A percentile compares a stretch with the other conserved stretches of the same genome.
Conservation (phyloP, 2,797 vertebrate genomes). For the Eleutherodactylus coqui region DNA sequence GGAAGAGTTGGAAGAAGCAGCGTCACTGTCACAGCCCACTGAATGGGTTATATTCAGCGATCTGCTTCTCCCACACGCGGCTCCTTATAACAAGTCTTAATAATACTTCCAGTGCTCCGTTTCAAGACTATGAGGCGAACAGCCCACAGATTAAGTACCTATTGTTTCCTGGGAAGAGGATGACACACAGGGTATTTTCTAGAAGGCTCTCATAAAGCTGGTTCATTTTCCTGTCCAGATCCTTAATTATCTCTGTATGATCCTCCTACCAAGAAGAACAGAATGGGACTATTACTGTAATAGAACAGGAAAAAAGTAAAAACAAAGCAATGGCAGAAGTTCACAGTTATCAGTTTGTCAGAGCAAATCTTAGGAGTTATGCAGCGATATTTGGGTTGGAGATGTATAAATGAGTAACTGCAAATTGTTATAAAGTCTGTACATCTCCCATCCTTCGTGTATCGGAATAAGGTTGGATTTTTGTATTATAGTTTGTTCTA, state of each 20-base stretch:
- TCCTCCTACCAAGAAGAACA: slow-evolving; percentile 67
- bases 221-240: slow-evolving; percentile 77
- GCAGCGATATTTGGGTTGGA: neutral
- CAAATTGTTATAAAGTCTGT: neutral
- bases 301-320: neutral
- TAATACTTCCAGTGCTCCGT: neutral
- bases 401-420: no score
- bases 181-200: slow-evolving; percentile 79
- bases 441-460: no score
- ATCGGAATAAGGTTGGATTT: no score
- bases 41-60: neutral
- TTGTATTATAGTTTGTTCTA: no score
- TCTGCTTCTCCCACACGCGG: neutral
- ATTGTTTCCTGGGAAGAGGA: slow-evolving; percentile 80
- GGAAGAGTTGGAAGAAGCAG: neutral
- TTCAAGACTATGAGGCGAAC: neutral
- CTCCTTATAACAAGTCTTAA: neutral
- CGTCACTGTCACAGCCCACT: neutral
- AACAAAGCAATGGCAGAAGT: neutral
- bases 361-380: neutral
- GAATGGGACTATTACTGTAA: neutral
- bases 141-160: slow-evolving; percentile 66
- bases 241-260: slow-evolving; percentile 73
- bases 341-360: no score
- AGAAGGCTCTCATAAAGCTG: slow-evolving; percentile 82